These are phyloP conservation scores for Ectropis crepuscularia DNA, from an alignment of 2,888 invertebrate genomes.

Conservation along the genomic window DNA sequence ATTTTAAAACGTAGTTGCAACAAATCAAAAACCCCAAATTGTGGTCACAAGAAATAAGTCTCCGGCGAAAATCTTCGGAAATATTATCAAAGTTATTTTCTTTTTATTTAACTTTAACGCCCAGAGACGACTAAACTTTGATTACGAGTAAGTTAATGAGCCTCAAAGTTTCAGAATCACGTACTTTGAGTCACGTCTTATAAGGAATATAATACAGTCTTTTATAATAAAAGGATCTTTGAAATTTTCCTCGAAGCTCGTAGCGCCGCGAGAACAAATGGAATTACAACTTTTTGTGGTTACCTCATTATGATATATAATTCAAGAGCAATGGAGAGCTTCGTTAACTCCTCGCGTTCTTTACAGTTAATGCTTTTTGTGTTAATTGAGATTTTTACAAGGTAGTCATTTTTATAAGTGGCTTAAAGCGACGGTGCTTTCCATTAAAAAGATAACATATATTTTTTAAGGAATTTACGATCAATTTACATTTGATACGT, in stretches of 20 bases:
- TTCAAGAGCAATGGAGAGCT: too few species aligned
- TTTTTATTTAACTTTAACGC: conserved; percentile 32
- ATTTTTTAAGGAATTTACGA: too few species aligned
- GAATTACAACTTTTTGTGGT: conserved; percentile 6
- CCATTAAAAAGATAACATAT: too few species aligned
- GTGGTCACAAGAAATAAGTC: background rate
- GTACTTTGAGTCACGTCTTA: conserved; percentile 56
- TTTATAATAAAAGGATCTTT: conserved; percentile 17
- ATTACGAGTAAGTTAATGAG: conserved; percentile 51
- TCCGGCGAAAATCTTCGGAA: conserved; percentile 10
- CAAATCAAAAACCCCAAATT: too few species aligned
- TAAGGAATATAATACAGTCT: conserved; percentile 36
- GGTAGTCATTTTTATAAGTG: too few species aligned
- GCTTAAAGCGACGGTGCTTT: too few species aligned
- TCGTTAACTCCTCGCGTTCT: too few species aligned
- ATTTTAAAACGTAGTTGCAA: too few species aligned
- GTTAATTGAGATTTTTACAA: too few species aligned
- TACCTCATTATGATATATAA: background rate
- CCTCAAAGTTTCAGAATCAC: conserved; percentile 49
- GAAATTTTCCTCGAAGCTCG: conserved; percentile 10
- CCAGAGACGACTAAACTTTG: conserved; percentile 44
- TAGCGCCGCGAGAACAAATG: conserved; percentile 16
- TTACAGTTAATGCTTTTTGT: too few species aligned
- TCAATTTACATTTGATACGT: too few species aligned
- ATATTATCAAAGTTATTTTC: conserved; percentile 26